Evolutionary conservation across 2,888 invertebrate species (phyloP), one percentile per base, ranked within the genome.

Genomic region (Lysandra coridon): DNA sequence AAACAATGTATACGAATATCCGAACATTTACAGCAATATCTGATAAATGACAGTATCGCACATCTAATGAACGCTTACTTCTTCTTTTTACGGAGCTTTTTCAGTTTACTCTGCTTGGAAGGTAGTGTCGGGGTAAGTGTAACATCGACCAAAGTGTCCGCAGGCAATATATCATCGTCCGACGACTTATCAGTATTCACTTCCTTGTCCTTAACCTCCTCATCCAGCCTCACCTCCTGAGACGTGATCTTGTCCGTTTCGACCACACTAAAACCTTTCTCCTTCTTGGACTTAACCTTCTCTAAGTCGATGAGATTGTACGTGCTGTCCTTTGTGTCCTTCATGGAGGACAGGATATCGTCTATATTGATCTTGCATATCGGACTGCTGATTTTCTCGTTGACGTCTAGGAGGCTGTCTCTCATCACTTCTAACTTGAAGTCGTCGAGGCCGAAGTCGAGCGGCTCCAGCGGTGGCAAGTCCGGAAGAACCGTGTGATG

Each of bases 11-110:
- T 69, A 69, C 69, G 30, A 69, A 14, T 17, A 69, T 33, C 33
- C 33, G 1, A 69, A 33, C 33, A 33, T 3, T 33, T 33, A 69
- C 33, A 69, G 33, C 12, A 64, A 7, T 17, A 37, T 12, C 12
- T 33, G 23, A 33, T 69, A 30, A 64, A 44, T 10, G 7, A 12
- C 23, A 23, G 23, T 64, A 23, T 64, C 30, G 23, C 30, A 30
- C 12, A 62, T 64, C 64, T 69, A 69, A 64, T 30, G 30, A 80
- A 82, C 89, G 89, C 90, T 90, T 95, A 96, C 90, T 96, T 96
- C 87, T 95, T 95, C 91, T 96, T 96, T 86, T 95, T 95, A 86
- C 95, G 96, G 78, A 95, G 91, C 86, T 95, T 96, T 86, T 95
- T 95, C 85, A 95, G 92, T 82, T 94, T 93, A 64, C 92, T 91